Evolutionary conservation across 1,140 invertebrate genomes (phyloP).

Genomic region (Prorops nasuta): DNA sequence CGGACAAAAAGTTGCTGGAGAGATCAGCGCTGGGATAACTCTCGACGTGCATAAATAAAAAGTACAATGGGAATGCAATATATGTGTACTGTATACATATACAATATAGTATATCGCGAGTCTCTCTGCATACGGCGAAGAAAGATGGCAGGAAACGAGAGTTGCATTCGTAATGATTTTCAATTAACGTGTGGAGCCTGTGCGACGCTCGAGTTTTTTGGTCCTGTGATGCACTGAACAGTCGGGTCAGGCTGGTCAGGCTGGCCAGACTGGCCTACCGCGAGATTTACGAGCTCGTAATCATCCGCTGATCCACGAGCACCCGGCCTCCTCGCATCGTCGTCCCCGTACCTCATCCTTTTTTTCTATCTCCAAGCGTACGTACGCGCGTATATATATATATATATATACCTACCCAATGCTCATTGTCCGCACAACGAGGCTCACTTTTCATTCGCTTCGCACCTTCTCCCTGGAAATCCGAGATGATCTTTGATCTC

Average conservation of each 20-base stretch:
- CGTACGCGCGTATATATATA: slow-evolving; percentile 30
- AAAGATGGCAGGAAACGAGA: neutral
- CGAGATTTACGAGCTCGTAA: slow-evolving; percentile 39
- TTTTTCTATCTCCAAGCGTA: slow-evolving; percentile 13
- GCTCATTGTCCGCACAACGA: slow-evolving; percentile 28
- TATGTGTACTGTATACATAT: no score
- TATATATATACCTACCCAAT: slow-evolving; percentile 28
- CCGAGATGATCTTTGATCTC: no score
- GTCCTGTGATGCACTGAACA: slow-evolving; percentile 35
- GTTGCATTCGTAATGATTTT: slow-evolving; percentile 16
- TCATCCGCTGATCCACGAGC: slow-evolving; percentile 39
- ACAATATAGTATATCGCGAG: no score
- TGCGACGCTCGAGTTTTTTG: slow-evolving; percentile 17
- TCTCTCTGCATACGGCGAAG: no score
- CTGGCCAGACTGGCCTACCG: no score
- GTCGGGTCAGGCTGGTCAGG: no score
- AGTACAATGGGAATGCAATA: no score
- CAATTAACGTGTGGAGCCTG: slow-evolving; percentile 16
- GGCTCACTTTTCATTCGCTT: neutral
- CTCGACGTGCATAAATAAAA: no score
- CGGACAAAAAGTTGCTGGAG: no score
- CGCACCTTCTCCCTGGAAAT: neutral
- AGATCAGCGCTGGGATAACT: no score
- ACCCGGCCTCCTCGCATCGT: slow-evolving; percentile 1
- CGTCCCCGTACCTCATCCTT: no score